phyloP scores from a whole-genome alignment of 2,888 invertebrate species.

The Neria commutata region DNA sequence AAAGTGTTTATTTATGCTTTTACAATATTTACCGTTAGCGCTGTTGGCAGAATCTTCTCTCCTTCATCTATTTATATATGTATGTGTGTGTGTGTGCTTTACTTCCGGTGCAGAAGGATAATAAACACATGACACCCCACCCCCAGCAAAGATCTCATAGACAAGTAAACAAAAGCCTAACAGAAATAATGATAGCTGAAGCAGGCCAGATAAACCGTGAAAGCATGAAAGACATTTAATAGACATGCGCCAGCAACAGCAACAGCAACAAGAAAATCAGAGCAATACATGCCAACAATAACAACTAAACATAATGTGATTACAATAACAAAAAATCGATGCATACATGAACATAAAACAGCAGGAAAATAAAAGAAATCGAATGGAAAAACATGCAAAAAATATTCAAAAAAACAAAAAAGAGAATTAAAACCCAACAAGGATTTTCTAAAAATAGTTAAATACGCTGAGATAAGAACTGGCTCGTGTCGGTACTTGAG shows the following conservation, averaged over 20 bases:
- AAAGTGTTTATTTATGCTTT: constrained; percentile 23
- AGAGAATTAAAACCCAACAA: background rate
- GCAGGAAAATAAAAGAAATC: background rate
- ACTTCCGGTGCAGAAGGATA: constrained; percentile 41
- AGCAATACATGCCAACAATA: background rate
- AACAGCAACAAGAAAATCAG: background rate
- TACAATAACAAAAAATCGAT: constrained; percentile 12
- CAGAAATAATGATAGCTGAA: too few species aligned
- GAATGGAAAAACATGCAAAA: background rate
- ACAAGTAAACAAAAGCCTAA: background rate
- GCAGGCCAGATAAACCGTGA: background rate
- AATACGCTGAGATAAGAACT: too few species aligned
- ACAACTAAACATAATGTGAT: background rate
- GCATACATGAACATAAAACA: constrained; percentile 16
- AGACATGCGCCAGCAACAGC: background rate
- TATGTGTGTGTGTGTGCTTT: constrained; percentile 18
- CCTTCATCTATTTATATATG: background rate
- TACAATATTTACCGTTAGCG: constrained; percentile 18
- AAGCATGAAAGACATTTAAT: background rate
- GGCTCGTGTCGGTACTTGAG: too few species aligned
- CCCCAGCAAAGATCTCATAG: constrained; percentile 33
- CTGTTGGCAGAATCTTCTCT: constrained; percentile 14
- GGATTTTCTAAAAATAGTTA: too few species aligned
- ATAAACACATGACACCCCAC: constrained; percentile 38
- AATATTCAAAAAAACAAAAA: background rate